Evolutionary conservation across 1,140 invertebrate genomes (phyloP), one percentile per base, ranked within the genome.

Genomic region (Caenorhabditis briggsae): DNA sequence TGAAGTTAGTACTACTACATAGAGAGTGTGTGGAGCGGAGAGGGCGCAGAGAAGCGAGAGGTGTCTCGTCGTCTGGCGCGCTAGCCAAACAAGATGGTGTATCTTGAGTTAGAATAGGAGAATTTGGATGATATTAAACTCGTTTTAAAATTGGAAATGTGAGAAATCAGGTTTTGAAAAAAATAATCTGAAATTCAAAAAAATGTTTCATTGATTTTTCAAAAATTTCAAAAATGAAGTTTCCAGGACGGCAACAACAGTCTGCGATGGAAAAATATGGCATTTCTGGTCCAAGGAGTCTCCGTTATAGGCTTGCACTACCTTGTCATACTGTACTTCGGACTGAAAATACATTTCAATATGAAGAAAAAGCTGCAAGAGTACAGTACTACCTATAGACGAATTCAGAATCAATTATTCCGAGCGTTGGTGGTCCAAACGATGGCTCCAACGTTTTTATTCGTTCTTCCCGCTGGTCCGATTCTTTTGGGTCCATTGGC

Each of bases 371-470:
- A 65, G 41, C 18, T 65, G 9, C 9, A 43, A 20, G 64, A 43
- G 8, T 43, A 16, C 64, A 43, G 33, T 7, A 16, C 25, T 5
- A 65, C 64, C 64, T 43, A 65, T 46, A 6, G 8, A 46, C 33
- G 64, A 1, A 33, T 65, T 65, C 64, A 65, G 41, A 65, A 65
- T 14, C 64, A 65, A 65, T 43, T 65, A 18, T 65, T 65, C 18
- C n/a, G 33, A 18, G 64, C 64, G 0, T 33, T 65, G 9, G 41
- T 65, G 3, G 64, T 65, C 3, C 64, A 65, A 43, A 65, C 64
- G 1, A 16, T 43, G 25, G 64, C 64, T 3, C 64, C 64, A 7
- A 65, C 64, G 14, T 18, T 65, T 58, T 18, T 58, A 18, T 61
- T 61, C 18, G 64, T 65, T 16, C 64, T 65, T 14, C 64, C 64